phyloP scores from a whole-genome alignment of 2,888 invertebrate species.

The Acrocera orbiculus region DNA sequence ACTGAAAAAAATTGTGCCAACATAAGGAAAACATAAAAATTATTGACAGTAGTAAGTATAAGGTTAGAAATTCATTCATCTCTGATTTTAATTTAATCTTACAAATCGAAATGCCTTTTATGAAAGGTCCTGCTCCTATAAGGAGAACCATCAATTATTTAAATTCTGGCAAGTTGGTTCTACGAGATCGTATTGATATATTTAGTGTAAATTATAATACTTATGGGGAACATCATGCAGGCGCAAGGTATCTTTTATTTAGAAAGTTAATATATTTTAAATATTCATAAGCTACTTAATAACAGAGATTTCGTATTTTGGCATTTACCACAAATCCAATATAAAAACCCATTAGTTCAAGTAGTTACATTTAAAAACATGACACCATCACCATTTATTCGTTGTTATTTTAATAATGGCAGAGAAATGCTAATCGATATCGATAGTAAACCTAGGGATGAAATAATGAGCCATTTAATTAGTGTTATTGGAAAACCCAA shows the following conservation, averaged over 20 bases:
- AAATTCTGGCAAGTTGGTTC: conserved; percentile 54
- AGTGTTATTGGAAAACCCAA: conserved; percentile 68
- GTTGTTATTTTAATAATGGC: conserved; percentile 68
- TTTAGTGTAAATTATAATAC: conserved; percentile 74
- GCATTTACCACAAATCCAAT: conserved; percentile 88
- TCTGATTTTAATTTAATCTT: too few relatives aligned
- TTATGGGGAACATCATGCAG: conserved; percentile 48
- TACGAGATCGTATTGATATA: conserved; percentile 72
- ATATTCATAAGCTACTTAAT: too few relatives aligned
- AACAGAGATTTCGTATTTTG: conserved; percentile 83
- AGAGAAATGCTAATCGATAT: conserved; percentile 75
- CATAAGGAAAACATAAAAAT: too few relatives aligned
- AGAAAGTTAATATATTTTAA: too few relatives aligned
- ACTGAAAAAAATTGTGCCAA: too few relatives aligned
- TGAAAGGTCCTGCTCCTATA: conserved; percentile 78
- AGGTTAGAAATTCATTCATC: too few relatives aligned
- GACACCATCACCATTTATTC: conserved; percentile 84
- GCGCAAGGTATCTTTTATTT: conserved; percentile 39
- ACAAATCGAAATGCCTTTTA: conserved; percentile 45
- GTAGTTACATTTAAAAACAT: conserved; percentile 71
- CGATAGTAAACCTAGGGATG: conserved; percentile 62
- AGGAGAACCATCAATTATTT: conserved; percentile 74
- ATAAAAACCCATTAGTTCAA: conserved; percentile 84
- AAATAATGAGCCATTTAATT: conserved; percentile 65
- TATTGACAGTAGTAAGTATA: too few relatives aligned